These are phyloP conservation scores for Tiliacea aurago DNA, from an alignment of 2,888 invertebrate species.

Conservation along the genomic window DNA sequence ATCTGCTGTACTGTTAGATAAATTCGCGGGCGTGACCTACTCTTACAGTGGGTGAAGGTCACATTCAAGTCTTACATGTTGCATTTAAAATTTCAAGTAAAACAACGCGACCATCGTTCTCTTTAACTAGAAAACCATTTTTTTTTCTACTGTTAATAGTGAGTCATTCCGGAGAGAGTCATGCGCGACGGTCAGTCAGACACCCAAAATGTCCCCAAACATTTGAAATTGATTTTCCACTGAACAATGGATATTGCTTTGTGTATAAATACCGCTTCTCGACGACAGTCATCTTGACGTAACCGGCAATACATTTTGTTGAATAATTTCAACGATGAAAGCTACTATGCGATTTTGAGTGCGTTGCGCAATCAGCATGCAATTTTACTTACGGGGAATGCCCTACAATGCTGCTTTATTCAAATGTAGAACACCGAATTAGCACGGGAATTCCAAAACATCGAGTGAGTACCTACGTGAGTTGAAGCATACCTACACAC, in stretches of 20 bases:
- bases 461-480: constrained; percentile 17
- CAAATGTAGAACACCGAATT: constrained; percentile 1
- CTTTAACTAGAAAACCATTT: neutral
- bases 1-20: no score
- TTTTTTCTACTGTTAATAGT: neutral
- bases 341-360: neutral
- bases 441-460: constrained; percentile 1
- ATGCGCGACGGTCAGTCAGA: neutral
- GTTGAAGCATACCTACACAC: constrained; percentile 1
- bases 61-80: neutral
- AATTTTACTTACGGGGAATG: neutral
- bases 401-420: constrained; percentile 2
- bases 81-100: no score
- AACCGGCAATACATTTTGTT: neutral
- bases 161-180: neutral
- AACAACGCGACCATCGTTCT: neutral
- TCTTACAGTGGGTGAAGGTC: neutral
- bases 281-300: neutral
- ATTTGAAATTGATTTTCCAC: constrained; percentile 1
- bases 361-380: neutral
- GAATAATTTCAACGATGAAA: neutral
- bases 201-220: neutral
- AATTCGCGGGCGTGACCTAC: neutral
- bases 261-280: neutral
- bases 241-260: neutral